Evolutionary conservation across 2,888 invertebrate species (phyloP).

Genomic region (Dryomyza anilis): DNA sequence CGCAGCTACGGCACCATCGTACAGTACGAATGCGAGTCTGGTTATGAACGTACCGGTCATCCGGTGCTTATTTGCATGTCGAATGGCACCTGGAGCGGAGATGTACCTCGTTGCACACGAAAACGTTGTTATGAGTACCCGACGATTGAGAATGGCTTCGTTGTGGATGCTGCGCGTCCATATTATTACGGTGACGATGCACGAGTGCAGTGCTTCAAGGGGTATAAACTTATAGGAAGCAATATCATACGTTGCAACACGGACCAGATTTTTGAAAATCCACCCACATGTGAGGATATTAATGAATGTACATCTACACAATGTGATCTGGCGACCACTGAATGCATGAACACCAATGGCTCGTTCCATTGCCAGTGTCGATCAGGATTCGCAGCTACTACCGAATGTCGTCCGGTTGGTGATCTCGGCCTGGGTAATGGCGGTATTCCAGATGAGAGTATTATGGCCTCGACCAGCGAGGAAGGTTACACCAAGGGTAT

Average conservation of each 20-base stretch:
- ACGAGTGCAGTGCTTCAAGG: slow-evolving; percentile 87
- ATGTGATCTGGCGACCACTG: slow-evolving; percentile 88
- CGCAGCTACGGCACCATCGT: slow-evolving; percentile 93
- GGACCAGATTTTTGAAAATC: slow-evolving; percentile 80
- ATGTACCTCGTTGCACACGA: slow-evolving; percentile 85
- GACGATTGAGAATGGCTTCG: slow-evolving; percentile 83
- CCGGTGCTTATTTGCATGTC: slow-evolving; percentile 94
- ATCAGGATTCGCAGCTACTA: slow-evolving; percentile 79
- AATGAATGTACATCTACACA: slow-evolving; percentile 89
- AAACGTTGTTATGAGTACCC: slow-evolving; percentile 68
- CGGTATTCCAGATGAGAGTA: slow-evolving; percentile 88
- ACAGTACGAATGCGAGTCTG: slow-evolving; percentile 89
- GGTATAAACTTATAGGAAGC: slow-evolving; percentile 83
- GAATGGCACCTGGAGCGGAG: slow-evolving; percentile 93
- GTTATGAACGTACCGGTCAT: slow-evolving; percentile 84
- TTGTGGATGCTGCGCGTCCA: slow-evolving; percentile 76
- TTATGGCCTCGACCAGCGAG: slow-evolving; percentile 83
- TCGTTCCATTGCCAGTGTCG: slow-evolving; percentile 89
- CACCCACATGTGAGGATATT: slow-evolving; percentile 89
- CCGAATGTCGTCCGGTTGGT: slow-evolving; percentile 88
- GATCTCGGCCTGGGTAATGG: slow-evolving; percentile 83
- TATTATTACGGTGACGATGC: slow-evolving; percentile 91
- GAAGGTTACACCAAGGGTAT: slow-evolving; percentile 81
- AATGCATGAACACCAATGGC: slow-evolving; percentile 86
- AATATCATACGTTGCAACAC: slow-evolving; percentile 84